phyloP scores from a whole-genome alignment of 2,113 vertebrate species.

The Solea senegalensis region DNA sequence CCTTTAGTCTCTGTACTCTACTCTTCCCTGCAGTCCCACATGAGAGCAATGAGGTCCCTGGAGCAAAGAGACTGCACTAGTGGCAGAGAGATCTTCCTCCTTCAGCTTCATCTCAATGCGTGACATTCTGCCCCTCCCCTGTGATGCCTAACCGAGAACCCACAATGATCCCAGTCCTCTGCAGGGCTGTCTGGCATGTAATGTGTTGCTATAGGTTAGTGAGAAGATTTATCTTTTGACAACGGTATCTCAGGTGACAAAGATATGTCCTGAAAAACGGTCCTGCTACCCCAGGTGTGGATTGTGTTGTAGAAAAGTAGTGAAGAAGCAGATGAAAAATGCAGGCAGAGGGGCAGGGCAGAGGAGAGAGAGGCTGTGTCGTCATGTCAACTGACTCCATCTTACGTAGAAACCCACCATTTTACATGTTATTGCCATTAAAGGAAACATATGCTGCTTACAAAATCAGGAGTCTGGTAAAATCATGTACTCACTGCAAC shows the following conservation, averaged over 20 bases:
- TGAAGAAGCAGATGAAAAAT: neutral
- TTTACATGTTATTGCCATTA: conserved; percentile 20
- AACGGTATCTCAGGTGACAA: conserved; percentile 47
- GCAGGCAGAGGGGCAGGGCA: neutral
- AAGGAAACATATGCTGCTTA: neutral
- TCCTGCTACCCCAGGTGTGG: conserved; percentile 59
- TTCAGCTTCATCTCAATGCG: conserved; percentile 47
- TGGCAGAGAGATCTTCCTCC: conserved; percentile 37
- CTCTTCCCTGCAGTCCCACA: conserved; percentile 60
- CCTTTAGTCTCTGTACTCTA: conserved; percentile 64
- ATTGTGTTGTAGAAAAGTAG: conserved; percentile 52
- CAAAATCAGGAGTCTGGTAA: neutral
- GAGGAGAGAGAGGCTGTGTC: conserved; percentile 16
- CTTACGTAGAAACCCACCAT: conserved; percentile 55
- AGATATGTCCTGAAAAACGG: conserved; percentile 67
- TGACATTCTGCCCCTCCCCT: conserved; percentile 49
- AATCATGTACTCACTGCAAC: too few relatives aligned
- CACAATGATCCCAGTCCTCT: conserved; percentile 60
- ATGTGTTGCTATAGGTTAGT: conserved; percentile 56
- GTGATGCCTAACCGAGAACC: conserved; percentile 59
- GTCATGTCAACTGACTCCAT: conserved; percentile 51
- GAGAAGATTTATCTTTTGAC: conserved; percentile 53
- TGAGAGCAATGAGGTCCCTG: conserved; percentile 47
- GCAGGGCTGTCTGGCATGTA: conserved; percentile 64
- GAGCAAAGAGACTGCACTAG: conserved; percentile 48